Base-by-base conservation (phyloP, 2,113 vertebrate genomes). In the Anguilla rostrata region DNA sequence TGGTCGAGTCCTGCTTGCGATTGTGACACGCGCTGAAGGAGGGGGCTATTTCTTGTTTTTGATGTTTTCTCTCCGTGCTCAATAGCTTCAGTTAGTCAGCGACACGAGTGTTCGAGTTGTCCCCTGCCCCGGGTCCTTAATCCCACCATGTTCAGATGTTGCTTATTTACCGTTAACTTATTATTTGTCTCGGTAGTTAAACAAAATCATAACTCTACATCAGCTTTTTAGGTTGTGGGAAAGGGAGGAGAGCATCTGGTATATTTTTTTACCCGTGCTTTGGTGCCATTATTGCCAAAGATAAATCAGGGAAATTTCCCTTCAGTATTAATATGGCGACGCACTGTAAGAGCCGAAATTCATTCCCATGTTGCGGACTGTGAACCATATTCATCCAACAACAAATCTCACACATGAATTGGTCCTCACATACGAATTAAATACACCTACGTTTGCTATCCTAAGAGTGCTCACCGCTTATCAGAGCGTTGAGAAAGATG, bases 241-340 rank as follows among this genome's bases (percentile, higher is more conserved):
- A 16, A 34, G 29, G 14, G n/a, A 83, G 43, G 14, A 66, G 82
- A 43, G 15, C 39, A 12, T 34, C 11, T 43, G 5, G 86, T 56
- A 66, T 26, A 53, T 78, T 18, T 60, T 46, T 11, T 29, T 57
- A 56, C 78, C 81, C 14, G 86, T 66, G 43, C 78, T 39, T 78
- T 16, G 49, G 46, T 83, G 71, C 82, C 82, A 43, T 83, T 83
- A 82, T 39, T 66, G 66, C 71, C 46, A 79, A 83, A 86, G 78
- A 78, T 40, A 78, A 43, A 49, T 83, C 66, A 79, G 57, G 46
- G 66, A 78, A 79, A 79, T 87, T 83, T 60, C n/a, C 39, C 63
- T 53, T 78, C 86, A 20, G 82, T 78, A 80, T 57, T 29, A 43
- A 87, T 78, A 87, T 87, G 86, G 86, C 86, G 86, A 49, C 86